Base-by-base conservation (phyloP, 2,797 vertebrate species). In the Schizothorax lantsangensis region DNA sequence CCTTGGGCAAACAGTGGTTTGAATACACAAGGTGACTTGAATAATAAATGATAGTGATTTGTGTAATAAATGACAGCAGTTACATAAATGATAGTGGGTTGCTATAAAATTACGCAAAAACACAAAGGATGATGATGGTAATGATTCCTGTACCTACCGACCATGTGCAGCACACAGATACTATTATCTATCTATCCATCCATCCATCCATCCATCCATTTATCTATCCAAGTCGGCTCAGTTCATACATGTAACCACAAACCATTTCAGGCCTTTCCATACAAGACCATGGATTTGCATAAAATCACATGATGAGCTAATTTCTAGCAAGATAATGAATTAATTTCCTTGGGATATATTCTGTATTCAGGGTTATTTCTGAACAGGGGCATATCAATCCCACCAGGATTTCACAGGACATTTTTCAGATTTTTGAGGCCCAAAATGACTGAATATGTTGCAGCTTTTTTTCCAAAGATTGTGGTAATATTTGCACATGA, bases 201-300 rank as follows among this genome's bases (percentile, higher is more conserved):
- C 5, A 12, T 64, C 59, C 5, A 64, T 64, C 59, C 10, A 26
- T n/a, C 57, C 10, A 68, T 68, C 64, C 4, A 21, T 69, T 33
- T 4, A 21, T 38, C 38, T 1, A 36, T 36, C 33, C 23, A 10
- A 45, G 21, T 54, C 54, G 3, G 21, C 54, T 49, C 21, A 15
- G 49, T 30, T 90, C 77, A 90, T 94, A 94, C 94, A 93, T 94
- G 93, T 94, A 95, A 93, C 89, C 45, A 47, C 45, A 47, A 14
- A 47, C 12, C 45, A 6, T 52, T 17, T 49, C 47, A 91, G 91
- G 92, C n/a, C 91, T 89, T 92, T 92, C 91, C 91, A 93, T 92
- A 92, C 89, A 90, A 92, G 93, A 92, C 90, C 92, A 90, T 88
- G 93, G 91, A 94, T 95, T 94, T 93, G 93, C 94, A 95, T 95